Evolutionary conservation across 2,888 invertebrate species (phyloP).

Genomic region (Tridacna gigas): DNA sequence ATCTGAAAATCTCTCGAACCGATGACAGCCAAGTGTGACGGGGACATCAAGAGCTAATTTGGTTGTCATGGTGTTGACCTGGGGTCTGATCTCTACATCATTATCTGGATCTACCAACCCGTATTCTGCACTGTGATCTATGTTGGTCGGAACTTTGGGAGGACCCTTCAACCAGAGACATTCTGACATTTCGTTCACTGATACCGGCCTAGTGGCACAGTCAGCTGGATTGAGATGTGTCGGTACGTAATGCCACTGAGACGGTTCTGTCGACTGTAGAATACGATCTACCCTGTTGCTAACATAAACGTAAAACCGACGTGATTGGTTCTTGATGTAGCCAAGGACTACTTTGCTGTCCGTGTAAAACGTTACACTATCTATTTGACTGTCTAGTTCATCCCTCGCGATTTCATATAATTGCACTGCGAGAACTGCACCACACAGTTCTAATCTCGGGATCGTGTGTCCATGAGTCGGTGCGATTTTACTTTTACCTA

Average conservation of each 20-base stretch:
- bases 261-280: slow-evolving; percentile 14
- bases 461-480: slow-evolving; percentile 51
- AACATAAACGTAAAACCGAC: slow-evolving; percentile 60
- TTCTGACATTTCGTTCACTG: neutral
- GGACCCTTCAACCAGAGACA: slow-evolving; percentile 21
- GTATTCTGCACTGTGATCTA: neutral
- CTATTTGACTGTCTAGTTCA: slow-evolving; percentile 25
- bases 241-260: slow-evolving; percentile 45
- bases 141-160: neutral
- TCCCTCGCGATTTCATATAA: slow-evolving; percentile 22
- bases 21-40: neutral
- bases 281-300: slow-evolving; percentile 54
- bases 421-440: slow-evolving; percentile 50
- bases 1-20: neutral
- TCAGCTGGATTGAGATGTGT: slow-evolving; percentile 48
- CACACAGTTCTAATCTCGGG: slow-evolving; percentile 58
- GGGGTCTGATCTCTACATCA: no score
- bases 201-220: slow-evolving; percentile 32
- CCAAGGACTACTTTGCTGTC: slow-evolving; percentile 58
- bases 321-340: slow-evolving; percentile 48
- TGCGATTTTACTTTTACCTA: slow-evolving; percentile 59
- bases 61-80: slow-evolving; percentile 8
- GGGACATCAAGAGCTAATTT: neutral
- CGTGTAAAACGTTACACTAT: slow-evolving; percentile 22
- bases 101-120: slow-evolving; percentile 36